Conservation (phyloP, 1,140 invertebrate genomes). For the Harpegnathos saltator region DNA sequence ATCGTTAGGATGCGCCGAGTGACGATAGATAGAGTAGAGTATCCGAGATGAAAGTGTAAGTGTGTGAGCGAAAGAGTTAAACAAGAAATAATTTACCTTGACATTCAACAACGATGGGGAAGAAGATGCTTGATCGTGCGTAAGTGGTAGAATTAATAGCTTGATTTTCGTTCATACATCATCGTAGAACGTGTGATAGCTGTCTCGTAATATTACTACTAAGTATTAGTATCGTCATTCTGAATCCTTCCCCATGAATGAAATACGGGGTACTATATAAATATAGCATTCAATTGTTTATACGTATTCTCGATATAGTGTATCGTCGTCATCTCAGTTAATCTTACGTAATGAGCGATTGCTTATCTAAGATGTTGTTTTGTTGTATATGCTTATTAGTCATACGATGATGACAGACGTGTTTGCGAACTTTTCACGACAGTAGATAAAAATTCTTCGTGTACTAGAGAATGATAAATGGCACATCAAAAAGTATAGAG, state of each 20-base stretch:
- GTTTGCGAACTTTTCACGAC: constrained; percentile 2
- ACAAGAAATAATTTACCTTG: constrained; percentile 15
- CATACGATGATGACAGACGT: constrained; percentile 35
- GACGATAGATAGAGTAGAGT: constrained; percentile 22
- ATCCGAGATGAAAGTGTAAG: background rate
- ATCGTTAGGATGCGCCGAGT: constrained; percentile 46
- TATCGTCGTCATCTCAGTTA: constrained; percentile 38
- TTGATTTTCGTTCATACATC: constrained; percentile 42
- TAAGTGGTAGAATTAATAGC: constrained; percentile 38
- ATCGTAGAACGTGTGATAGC: constrained; percentile 56
- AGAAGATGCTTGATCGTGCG: constrained; percentile 43
- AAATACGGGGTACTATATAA: constrained; percentile 2
- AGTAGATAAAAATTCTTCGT: constrained; percentile 14
- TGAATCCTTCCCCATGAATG: constrained; percentile 1
- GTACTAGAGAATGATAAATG: background rate
- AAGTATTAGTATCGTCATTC: constrained; percentile 36
- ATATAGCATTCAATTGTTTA: constrained; percentile 56
- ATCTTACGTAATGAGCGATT: constrained; percentile 1
- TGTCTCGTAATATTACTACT: constrained; percentile 31
- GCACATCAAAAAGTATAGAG: constrained; percentile 9
- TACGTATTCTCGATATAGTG: constrained; percentile 31
- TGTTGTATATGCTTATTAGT: constrained; percentile 42
- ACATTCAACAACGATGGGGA: constrained; percentile 52
- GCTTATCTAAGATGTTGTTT: constrained; percentile 50
- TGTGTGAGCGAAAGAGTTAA: background rate